phyloP scores from a whole-genome alignment of 37 sponge, comb jelly and placozoan genomes.

The Oopsacas minuta region DNA sequence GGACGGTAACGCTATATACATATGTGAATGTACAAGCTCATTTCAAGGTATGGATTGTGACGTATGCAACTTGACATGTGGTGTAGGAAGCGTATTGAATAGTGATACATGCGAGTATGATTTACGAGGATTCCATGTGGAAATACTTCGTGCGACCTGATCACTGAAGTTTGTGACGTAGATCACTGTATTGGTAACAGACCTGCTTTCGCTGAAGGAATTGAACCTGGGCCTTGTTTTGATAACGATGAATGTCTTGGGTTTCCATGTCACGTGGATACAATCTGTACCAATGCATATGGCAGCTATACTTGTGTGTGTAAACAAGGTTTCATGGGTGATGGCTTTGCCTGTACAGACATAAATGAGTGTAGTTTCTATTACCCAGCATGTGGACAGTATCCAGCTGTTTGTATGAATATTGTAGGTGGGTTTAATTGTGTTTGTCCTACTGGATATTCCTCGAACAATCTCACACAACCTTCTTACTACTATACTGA shows the following conservation, averaged over 20 bases:
- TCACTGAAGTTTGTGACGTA: not conserved
- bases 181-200: not conserved
- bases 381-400: too few relatives aligned
- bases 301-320: not conserved
- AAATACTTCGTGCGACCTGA: not conserved
- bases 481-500: too few relatives aligned
- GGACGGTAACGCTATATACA: not conserved
- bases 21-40: not conserved
- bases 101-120: not conserved
- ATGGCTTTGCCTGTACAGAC: not conserved
- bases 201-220: not conserved
- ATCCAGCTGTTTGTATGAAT: too few relatives aligned
- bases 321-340: not conserved
- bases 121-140: not conserved
- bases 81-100: not conserved
- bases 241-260: not conserved
- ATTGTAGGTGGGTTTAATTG: too few relatives aligned
- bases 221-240: not conserved
- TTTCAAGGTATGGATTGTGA: not conserved
- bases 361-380: too few relatives aligned
- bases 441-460: too few relatives aligned
- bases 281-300: not conserved
- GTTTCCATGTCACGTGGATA: not conserved
- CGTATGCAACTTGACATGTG: not conserved
- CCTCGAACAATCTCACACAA: too few relatives aligned